Evolutionary conservation across 2,113 vertebrate species (phyloP), one percentile per base, ranked within the genome.

Genomic region (Larimichthys crocea): DNA sequence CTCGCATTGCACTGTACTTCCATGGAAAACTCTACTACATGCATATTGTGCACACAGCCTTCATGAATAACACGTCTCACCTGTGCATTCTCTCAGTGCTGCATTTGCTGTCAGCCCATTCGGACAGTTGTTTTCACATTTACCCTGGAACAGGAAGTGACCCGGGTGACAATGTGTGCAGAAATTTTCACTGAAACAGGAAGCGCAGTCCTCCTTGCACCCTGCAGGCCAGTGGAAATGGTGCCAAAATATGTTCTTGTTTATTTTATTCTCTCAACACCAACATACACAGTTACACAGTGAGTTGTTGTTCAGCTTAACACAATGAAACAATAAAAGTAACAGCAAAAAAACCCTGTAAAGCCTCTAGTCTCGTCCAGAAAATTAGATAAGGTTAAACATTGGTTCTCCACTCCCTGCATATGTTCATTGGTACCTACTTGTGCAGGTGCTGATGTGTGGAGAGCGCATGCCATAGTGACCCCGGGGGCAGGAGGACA

Each of bases 111-210:
- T 94, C 89, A 97, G 88, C 62, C 96, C 96, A 19, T 96, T 94
- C 15, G 97, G 97, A 90, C 97, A 98, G 79, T 92, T 97, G 87
- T 92, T 95, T 93, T 96, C 95, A 94, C 97, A 98, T 94, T 96
- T 97, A 76, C 97, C 97, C 76, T 91, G 95, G 90, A 95, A 94
- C 88, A 97, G 94, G 90, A 97, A 98, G 95, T 95, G 96, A 73
- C 96, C 96, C 80, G 83, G 95, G 94, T 96, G 97, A 93, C 97
- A 98, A 40, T 96, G 97, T 65, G 96, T 98, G 93, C 97, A 98
- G 95, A 98, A 98, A 90, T 93, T 96, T 94, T 95, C 96, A 90
- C 96, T 97, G 95, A 98, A 98, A 92, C 97, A 98, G 84, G 96
- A 96, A 69, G 96, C 96, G 90, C 97, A 98, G 88, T 97, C 97